These are phyloP conservation scores for Lathamus discolor DNA, from an alignment of 2,113 vertebrate species.

Conservation along the genomic window DNA sequence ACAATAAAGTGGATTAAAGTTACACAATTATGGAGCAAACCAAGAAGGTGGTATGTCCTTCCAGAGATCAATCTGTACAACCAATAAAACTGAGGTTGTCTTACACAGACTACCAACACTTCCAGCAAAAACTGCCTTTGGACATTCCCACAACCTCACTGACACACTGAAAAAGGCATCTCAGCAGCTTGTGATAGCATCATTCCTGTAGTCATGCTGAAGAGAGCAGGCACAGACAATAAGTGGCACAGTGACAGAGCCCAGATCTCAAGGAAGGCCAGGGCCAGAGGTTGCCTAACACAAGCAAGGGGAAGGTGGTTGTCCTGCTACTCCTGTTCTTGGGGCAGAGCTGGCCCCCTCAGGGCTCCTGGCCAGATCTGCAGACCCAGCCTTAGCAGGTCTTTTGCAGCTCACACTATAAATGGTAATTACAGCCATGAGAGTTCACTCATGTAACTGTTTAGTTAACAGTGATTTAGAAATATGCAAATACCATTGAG, in stretches of 20 bases:
- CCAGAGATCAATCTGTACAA: background rate
- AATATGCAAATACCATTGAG: background rate
- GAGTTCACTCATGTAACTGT: background rate
- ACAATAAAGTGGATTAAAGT: background rate
- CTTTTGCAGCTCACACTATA: background rate
- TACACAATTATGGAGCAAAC: background rate
- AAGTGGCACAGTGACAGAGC: background rate
- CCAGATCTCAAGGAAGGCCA: background rate
- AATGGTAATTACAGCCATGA: background rate
- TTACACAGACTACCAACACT: too few relatives aligned
- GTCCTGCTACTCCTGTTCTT: too few relatives aligned
- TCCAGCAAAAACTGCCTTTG: background rate
- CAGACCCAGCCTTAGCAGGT: background rate
- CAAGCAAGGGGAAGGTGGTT: rapidly evolving
- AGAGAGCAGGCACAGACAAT: background rate
- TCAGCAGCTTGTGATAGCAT: background rate
- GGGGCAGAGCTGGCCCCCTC: background rate
- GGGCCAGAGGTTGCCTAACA: rapidly evolving
- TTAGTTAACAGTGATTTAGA: background rate
- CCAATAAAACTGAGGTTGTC: rapidly evolving
- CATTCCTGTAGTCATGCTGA: background rate
- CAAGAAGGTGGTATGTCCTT: background rate
- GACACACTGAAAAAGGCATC: background rate
- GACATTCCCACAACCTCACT: background rate
- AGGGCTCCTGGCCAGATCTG: background rate